These are phyloP conservation scores for Lycaena phlaeas DNA, from an alignment of 2,888 invertebrate genomes.

Conservation along the genomic window DNA sequence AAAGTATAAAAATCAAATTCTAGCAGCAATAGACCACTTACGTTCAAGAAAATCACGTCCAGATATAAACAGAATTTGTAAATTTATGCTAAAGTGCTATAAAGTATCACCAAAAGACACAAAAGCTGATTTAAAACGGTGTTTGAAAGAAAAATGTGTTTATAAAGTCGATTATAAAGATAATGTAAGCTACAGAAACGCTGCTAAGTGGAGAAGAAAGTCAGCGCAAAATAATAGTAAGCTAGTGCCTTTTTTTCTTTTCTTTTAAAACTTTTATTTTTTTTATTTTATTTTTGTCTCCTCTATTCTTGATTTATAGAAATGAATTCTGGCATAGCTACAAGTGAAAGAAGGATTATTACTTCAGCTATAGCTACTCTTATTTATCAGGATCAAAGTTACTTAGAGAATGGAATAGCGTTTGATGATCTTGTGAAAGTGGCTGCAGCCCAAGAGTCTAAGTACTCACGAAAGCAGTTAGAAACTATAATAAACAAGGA, in stretches of 20 bases:
- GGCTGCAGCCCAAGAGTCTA: constrained; percentile 76
- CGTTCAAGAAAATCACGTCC: constrained; percentile 88
- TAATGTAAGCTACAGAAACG: constrained; percentile 87
- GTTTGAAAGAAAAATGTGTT: constrained; percentile 82
- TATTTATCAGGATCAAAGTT: constrained; percentile 80
- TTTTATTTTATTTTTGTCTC: constrained; percentile 15
- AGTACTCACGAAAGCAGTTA: constrained; percentile 75
- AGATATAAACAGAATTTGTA: constrained; percentile 86
- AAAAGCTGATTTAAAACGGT: constrained; percentile 80
- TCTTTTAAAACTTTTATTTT: constrained; percentile 8
- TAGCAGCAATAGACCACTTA: constrained; percentile 89
- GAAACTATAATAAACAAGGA: constrained; percentile 80
- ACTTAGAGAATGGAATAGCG: constrained; percentile 81
- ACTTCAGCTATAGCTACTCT: constrained; percentile 80
- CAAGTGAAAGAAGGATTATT: constrained; percentile 70
- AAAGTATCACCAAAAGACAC: constrained; percentile 79
- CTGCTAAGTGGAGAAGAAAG: constrained; percentile 78
- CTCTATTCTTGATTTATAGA: constrained; percentile 31
- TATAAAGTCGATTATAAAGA: constrained; percentile 91
- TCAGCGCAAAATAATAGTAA: constrained; percentile 45
- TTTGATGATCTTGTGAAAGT: constrained; percentile 77
- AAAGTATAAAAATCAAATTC: constrained; percentile 81
- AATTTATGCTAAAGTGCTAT: constrained; percentile 83
- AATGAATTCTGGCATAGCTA: constrained; percentile 57
- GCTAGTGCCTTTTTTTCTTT: constrained; percentile 22